phyloP scores from a whole-genome alignment of 2,113 vertebrate species.

The Zosterops hypoxanthus region DNA sequence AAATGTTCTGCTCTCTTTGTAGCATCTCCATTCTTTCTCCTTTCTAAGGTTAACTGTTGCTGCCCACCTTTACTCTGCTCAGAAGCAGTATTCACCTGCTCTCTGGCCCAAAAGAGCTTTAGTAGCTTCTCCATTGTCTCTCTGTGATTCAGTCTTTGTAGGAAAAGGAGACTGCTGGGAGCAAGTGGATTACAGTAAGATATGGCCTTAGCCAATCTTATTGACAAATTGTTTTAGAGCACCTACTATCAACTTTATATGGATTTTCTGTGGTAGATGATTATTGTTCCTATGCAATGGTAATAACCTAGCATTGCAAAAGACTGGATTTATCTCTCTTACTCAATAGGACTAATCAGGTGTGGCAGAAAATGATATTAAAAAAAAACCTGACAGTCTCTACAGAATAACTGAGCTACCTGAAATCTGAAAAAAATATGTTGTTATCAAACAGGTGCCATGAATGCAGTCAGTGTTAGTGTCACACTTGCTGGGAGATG shows the following conservation, averaged over 20 bases:
- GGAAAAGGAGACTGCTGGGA: neutral
- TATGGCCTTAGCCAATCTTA: neutral
- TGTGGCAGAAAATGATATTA: neutral
- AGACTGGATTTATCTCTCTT: neutral
- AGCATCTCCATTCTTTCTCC: neutral
- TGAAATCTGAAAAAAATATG: neutral
- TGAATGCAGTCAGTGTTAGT: neutral
- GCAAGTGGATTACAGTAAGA: neutral
- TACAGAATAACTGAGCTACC: neutral
- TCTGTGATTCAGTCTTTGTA: neutral
- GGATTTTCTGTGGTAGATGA: neutral
- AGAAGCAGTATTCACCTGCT: constrained; percentile 33
- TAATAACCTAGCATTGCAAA: neutral
- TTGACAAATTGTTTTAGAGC: constrained; percentile 16
- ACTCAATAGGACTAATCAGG: neutral
- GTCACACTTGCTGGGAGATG: neutral
- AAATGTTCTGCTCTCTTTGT: neutral
- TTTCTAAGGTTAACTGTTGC: neutral
- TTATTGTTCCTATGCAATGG: neutral
- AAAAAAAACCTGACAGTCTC: neutral
- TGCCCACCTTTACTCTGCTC: neutral
- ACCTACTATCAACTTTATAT: neutral
- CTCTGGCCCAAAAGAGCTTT: neutral
- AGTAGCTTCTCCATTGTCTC: neutral
- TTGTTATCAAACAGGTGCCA: neutral